Evolutionary conservation across 2,113 vertebrate genomes (phyloP).

Genomic region (Strix aluco): DNA sequence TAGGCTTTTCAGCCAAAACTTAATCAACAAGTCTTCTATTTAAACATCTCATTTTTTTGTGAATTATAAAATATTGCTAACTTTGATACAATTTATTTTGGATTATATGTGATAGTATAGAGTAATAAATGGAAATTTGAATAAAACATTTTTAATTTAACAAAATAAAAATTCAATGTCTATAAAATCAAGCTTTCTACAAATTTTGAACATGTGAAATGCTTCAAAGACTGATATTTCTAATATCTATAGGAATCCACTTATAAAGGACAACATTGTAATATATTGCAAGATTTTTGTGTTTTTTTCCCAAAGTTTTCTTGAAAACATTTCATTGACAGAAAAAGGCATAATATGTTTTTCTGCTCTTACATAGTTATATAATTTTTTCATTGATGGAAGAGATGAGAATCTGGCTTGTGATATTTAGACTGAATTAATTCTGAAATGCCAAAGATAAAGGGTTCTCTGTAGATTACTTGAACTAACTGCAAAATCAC

Average conservation of each 20-base stretch:
- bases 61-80: not conserved
- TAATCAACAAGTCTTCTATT: not conserved
- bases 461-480: not conserved
- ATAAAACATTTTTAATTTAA: not conserved
- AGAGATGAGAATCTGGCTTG: not conserved
- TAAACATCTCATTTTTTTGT: rapidly evolving
- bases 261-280: not conserved
- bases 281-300: not conserved
- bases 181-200: not conserved
- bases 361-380: not conserved
- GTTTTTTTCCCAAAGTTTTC: not conserved
- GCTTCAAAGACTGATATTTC: not conserved
- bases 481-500: not conserved
- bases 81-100: not conserved
- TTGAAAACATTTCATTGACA: not conserved
- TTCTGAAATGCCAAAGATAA: not conserved
- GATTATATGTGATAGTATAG: not conserved
- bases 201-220: not conserved
- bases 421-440: not conserved
- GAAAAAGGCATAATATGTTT: not conserved
- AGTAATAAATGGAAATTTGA: not conserved
- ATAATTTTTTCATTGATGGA: not conserved
- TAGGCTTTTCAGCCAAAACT: not conserved
- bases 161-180: not conserved
- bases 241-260: not conserved